A percentile compares a stretch with the other conserved stretches of the same genome.
phyloP scores from a whole-genome alignment of 2,797 vertebrate species.

The Dicrostonyx torquatus region DNA sequence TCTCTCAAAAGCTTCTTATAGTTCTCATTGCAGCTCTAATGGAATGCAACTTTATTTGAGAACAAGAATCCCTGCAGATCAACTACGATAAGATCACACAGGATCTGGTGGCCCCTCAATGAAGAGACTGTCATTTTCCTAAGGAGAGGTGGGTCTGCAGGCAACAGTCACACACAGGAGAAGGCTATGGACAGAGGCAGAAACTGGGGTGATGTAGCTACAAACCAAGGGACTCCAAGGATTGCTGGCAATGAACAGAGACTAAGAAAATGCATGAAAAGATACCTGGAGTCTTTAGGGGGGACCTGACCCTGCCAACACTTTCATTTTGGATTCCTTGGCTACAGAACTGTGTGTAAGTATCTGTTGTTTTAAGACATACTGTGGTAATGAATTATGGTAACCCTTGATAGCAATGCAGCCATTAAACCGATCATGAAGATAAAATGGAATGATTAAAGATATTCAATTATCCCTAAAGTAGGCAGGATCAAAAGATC shows the following conservation, averaged over 20 bases:
- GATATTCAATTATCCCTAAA: not conserved
- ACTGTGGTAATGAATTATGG: not conserved
- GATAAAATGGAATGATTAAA: conserved; percentile 38
- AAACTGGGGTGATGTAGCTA: not conserved
- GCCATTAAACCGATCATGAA: not conserved
- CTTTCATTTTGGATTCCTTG: not conserved
- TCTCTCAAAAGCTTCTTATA: not conserved
- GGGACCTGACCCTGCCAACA: not conserved
- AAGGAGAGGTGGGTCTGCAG: not conserved
- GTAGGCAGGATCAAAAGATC: not conserved
- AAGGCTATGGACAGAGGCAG: not conserved
- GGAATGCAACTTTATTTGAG: not conserved
- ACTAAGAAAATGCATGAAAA: not conserved
- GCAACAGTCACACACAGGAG: not conserved
- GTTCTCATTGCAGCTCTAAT: not conserved
- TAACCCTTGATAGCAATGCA: not conserved
- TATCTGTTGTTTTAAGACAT: not conserved
- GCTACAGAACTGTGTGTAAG: not conserved
- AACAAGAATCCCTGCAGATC: not conserved
- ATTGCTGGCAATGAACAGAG: not conserved
- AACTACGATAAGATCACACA: not conserved
- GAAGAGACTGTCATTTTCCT: not conserved
- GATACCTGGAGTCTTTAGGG: not conserved
- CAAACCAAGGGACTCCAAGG: not conserved
- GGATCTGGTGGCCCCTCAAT: not conserved